phyloP scores from a whole-genome alignment of 2,113 vertebrate genomes.

The Seriola dumerili region DNA sequence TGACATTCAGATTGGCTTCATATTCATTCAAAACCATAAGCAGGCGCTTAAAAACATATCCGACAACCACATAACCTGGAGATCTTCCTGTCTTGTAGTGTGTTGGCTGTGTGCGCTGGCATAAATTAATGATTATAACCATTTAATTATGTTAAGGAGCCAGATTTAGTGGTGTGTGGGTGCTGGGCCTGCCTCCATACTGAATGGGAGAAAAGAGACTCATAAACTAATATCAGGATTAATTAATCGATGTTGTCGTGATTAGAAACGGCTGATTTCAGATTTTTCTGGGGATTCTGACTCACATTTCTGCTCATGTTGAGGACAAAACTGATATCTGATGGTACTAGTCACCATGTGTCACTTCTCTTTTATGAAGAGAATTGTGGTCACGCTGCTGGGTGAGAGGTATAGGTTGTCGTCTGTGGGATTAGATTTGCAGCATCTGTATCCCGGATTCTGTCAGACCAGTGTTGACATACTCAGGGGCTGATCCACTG shows the following conservation, averaged over 20 bases:
- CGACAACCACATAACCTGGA: conserved; percentile 8
- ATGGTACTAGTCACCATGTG: conserved; percentile 12
- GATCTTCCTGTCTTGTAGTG: conserved; percentile 5
- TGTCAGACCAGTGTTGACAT: conserved; percentile 74
- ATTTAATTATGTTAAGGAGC: conserved; percentile 36
- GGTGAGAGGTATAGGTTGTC: conserved; percentile 41
- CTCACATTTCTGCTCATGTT: background rate
- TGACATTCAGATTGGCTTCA: conserved; percentile 2
- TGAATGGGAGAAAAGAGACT: background rate
- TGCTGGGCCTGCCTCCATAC: background rate
- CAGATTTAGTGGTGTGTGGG: conserved; percentile 12
- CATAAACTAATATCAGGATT: background rate
- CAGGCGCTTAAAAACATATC: conserved; percentile 31
- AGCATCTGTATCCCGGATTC: conserved; percentile 74
- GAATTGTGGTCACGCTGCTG: conserved; percentile 45
- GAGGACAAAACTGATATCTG: conserved; percentile 12
- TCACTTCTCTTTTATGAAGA: conserved; percentile 23
- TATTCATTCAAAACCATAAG: conserved; percentile 13
- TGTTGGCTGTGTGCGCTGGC: conserved; percentile 13
- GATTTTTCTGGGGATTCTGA: background rate
- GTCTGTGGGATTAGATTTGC: conserved; percentile 68
- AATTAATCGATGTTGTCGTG: background rate
- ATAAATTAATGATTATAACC: conserved; percentile 54
- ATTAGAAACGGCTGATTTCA: background rate
- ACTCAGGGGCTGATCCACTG: conserved; percentile 63